Evolutionary conservation across 2,888 invertebrate species (phyloP), one percentile per base, ranked within the genome.

Genomic region (Eubasilissa splendida): DNA sequence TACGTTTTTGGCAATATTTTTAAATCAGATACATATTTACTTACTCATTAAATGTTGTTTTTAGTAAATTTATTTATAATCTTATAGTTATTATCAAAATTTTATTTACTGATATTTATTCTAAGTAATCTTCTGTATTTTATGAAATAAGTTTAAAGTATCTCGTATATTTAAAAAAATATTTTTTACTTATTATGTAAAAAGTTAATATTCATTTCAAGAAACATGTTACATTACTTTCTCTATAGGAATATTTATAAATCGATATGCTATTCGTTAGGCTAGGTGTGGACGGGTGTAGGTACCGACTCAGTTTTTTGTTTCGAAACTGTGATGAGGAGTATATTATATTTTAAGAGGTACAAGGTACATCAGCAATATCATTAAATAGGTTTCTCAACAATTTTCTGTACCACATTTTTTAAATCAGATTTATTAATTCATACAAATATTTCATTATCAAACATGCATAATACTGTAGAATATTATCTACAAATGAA

Each of bases 1-100:
- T 42, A 42, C 42, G 42, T 42, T 42, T 63, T 63, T 63, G 33
- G 33, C 63, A 63, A 63, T 63, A 63, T 63, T 63, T 63, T 63
- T 12, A 63, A 63, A 63, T 63, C 31, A 33, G 33, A 63, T 58
- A 14, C 12, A 31, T 63, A 63, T 33, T 63, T 63, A 63, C 33
- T 63, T 63, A 33, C 42, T 31, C 63, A 63, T 63, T 63, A 63
- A 42, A 42, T 63, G 10, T 33, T 63, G 11, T 11, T 60, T 31
- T 60, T 63, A 63, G 42, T 42, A 63, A 63, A 33, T 63, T 63
- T 11, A 33, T 63, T 63, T 63, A 33, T 63, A 11, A 63, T 33
- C 12, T 63, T 63, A 42, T 42, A 42, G 42, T 2, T 42, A 42
- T 42, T 63, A 33, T 63, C 31, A 12, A 33, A 63, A 33, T 63